These are phyloP conservation scores for Trissolcus basalis DNA, from an alignment of 1,140 invertebrate genomes.

Conservation along the genomic window DNA sequence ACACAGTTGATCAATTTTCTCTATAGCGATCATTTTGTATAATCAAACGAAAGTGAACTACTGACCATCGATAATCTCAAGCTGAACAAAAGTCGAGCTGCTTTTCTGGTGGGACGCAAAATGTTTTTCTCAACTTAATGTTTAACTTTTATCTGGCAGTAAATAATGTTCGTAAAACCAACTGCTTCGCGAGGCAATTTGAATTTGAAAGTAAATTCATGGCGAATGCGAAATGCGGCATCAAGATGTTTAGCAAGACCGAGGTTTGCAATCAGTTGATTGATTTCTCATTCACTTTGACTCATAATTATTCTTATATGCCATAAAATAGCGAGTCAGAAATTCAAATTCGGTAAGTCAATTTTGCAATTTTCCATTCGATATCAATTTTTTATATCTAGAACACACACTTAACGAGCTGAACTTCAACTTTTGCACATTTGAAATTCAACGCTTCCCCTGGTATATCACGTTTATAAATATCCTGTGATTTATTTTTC, in stretches of 20 bases:
- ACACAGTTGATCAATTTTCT: no score
- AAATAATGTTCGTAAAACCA: constrained; percentile 53
- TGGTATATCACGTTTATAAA: no score
- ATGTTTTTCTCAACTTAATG: constrained; percentile 41
- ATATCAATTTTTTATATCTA: constrained; percentile 16
- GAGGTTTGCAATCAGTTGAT: constrained; percentile 47
- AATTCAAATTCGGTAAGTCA: constrained; percentile 33
- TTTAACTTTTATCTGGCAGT: constrained; percentile 55
- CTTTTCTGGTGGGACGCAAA: constrained; percentile 29
- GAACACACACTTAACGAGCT: constrained; percentile 9
- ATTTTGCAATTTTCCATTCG: constrained; percentile 16
- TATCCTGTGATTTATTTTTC: no score
- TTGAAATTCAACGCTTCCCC: no score
- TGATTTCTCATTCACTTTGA: constrained; percentile 44
- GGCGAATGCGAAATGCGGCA: constrained; percentile 36
- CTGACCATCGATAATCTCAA: no score
- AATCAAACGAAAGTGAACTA: no score
- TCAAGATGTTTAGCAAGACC: constrained; percentile 21
- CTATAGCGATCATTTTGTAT: no score
- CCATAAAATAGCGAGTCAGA: constrained; percentile 18
- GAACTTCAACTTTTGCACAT: no score
- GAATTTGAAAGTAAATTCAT: constrained; percentile 53
- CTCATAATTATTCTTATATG: constrained; percentile 48
- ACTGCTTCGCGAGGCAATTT: constrained; percentile 40
- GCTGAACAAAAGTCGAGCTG: constrained; percentile 21